Percentiles rank a stretch among this genome's conserved stretches.
Evolutionary conservation across 2,888 invertebrate species (phyloP).

Genomic region (Ectemnius lituratus): DNA sequence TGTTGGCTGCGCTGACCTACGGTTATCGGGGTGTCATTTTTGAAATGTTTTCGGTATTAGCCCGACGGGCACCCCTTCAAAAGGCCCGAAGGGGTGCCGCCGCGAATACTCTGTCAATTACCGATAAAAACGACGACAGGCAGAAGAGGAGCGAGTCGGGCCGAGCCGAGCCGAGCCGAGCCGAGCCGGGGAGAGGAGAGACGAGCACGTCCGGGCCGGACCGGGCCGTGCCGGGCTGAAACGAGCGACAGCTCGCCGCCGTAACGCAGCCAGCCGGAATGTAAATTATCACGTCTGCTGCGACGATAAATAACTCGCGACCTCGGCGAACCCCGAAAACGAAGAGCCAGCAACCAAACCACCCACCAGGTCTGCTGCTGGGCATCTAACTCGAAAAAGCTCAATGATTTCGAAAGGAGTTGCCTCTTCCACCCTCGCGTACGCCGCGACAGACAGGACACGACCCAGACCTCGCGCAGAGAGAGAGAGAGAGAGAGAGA

Average conservation of each 20-base stretch:
- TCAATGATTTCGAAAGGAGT: slow-evolving; percentile 19
- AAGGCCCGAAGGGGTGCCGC: too few species aligned
- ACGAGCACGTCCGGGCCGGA: too few species aligned
- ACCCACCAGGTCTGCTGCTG: not conserved
- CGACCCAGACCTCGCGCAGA: too few species aligned
- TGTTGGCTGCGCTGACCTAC: not conserved
- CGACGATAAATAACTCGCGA: slow-evolving; percentile 54
- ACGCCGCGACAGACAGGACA: too few species aligned
- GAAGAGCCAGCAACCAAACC: slow-evolving; percentile 13
- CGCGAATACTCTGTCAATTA: slow-evolving; percentile 8
- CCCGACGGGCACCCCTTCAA: not conserved
- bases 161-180: too few species aligned
- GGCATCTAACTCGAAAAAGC: slow-evolving; percentile 9
- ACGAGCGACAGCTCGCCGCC: slow-evolving; percentile 30
- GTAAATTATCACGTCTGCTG: slow-evolving; percentile 56
- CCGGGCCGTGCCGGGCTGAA: not conserved
- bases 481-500: too few species aligned
- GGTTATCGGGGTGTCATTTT: slow-evolving; percentile 5
- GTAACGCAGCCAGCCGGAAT: slow-evolving; percentile 39
- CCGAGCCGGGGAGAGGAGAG: too few species aligned
- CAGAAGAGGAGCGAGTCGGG: not conserved
- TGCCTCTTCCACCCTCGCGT: not conserved
- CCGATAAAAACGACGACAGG: slow-evolving; percentile 9
- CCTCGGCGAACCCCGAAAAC: slow-evolving; percentile 32
- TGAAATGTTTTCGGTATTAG: slow-evolving; percentile 8